These are phyloP conservation scores for Stictocephala bisonia DNA, from an alignment of 2,888 invertebrate species.

Conservation along the genomic window DNA sequence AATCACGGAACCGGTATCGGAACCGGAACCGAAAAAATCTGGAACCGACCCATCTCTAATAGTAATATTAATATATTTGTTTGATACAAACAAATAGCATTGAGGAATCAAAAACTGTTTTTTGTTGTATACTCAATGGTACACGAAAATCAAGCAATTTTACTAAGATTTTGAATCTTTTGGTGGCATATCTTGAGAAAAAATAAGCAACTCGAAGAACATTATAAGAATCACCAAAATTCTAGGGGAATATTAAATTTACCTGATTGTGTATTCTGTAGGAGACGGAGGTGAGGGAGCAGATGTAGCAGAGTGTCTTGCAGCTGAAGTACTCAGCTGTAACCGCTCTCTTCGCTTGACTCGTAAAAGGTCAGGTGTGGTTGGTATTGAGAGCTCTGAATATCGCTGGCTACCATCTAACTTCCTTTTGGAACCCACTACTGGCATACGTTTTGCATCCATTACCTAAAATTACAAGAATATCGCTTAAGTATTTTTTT, in stretches of 20 bases:
- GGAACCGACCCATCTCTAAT: too few species aligned
- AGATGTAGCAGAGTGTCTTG: slow-evolving; percentile 69
- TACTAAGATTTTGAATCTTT: not conserved
- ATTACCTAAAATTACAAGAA: slow-evolving; percentile 52
- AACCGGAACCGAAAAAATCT: too few species aligned
- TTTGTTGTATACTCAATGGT: too few species aligned
- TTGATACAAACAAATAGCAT: too few species aligned
- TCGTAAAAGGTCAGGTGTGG: slow-evolving; percentile 72
- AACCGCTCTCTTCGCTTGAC: slow-evolving; percentile 71
- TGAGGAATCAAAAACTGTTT: too few species aligned
- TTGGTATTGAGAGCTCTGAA: slow-evolving; percentile 66
- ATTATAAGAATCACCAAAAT: not conserved
- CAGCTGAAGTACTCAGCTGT: slow-evolving; percentile 72
- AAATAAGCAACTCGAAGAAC: not conserved
- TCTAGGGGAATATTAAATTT: not conserved
- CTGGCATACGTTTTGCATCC: slow-evolving; percentile 57
- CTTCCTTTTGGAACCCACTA: slow-evolving; percentile 51
- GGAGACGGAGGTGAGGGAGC: slow-evolving; percentile 57
- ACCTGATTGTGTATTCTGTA: slow-evolving; percentile 30
- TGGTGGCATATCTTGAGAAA: not conserved
- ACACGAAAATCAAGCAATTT: not conserved
- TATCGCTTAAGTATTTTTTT: too few species aligned
- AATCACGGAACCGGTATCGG: too few species aligned
- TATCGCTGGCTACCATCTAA: slow-evolving; percentile 52
- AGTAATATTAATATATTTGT: too few species aligned